A percentile compares a stretch with the other conserved stretches of the same genome.
These are phyloP conservation scores for Aphelinus certus DNA, from an alignment of 1,140 invertebrate genomes.

Conservation along the genomic window DNA sequence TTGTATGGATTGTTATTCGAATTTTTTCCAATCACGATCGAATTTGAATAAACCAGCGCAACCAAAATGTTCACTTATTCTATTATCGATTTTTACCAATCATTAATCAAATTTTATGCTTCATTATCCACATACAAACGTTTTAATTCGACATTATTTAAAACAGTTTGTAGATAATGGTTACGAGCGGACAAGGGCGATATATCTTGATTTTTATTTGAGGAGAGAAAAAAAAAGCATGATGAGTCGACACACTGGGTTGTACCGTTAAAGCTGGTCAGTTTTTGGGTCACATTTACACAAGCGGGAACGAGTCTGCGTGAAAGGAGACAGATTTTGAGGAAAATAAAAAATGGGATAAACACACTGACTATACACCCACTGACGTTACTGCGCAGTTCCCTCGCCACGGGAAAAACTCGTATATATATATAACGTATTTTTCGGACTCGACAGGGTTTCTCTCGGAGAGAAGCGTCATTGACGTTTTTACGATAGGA, in stretches of 20 bases:
- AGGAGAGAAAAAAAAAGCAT: neutral
- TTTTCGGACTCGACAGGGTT: slow-evolving; percentile 1
- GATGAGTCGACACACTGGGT: slow-evolving; percentile 8
- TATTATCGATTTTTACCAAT: too few species aligned
- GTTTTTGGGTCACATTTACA: slow-evolving; percentile 29
- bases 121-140: too few species aligned
- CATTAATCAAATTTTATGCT: too few species aligned
- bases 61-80: too few species aligned
- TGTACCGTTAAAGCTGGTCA: slow-evolving; percentile 28
- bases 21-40: too few species aligned
- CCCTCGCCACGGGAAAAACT: neutral
- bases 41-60: too few species aligned
- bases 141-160: too few species aligned
- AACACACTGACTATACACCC: slow-evolving; percentile 24
- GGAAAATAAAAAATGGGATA: slow-evolving; percentile 42
- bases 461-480: neutral
- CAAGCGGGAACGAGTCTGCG: slow-evolving; percentile 4
- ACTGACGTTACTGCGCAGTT: slow-evolving; percentile 25
- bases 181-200: too few species aligned
- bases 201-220: too few species aligned
- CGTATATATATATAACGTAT: too few species aligned
- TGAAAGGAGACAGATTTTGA: slow-evolving; percentile 31
- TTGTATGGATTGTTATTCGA: too few species aligned
- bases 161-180: too few species aligned
- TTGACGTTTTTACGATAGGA: slow-evolving; percentile 35